Base-by-base conservation (phyloP, 2,888 invertebrate genomes). In the Alentia gelatinosa region DNA sequence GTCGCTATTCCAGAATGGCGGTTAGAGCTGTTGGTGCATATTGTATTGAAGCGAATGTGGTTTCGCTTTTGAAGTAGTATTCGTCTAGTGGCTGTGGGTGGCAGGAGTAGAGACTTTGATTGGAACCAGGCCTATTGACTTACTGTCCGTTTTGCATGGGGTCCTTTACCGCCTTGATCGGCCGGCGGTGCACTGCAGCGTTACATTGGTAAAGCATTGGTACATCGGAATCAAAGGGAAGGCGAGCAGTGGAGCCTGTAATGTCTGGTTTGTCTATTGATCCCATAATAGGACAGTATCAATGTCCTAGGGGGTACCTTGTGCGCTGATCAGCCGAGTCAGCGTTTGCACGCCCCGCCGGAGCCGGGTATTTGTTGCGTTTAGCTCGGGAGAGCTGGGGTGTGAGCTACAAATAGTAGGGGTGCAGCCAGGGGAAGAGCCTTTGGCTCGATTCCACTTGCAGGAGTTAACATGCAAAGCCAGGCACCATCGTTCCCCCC, bases 201-300 rank as follows among this genome's bases (percentile, higher is more conserved):
- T 37, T 35, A 37, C 37, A 79, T 79, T 39, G 79, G 79, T 79
- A 79, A 79, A 79, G 79, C 79, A 79, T 79, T 79, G 23, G 37
- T 37, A 79, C 79, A 86, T 86, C 30, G 30, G 50, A 86, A 86
- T 86, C 86, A 86, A 86, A 86, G 86, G 35, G 86, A 30, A 86
- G 50, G 86, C 86, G 50, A 15, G 86, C 86, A 86, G 47, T 30
- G 47, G 33, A 30, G 86, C 86, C 47, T 86, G 86, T 86, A 86
- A 86, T 86, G 86, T 86, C 86, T 86, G 86, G 86, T 86, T 86
- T 86, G 86, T 47, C 42, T 86, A 86, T 86, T 86, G 86, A 86
- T 86, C 86, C 50, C 26, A 42, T 86, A 86, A 86, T 86, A 86
- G 42, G 42, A 47, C 86, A 42, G 50, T 47, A 47, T 47, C 86